phyloP scores from a whole-genome alignment of 2,113 vertebrate genomes.

The Arizona elegans region DNA sequence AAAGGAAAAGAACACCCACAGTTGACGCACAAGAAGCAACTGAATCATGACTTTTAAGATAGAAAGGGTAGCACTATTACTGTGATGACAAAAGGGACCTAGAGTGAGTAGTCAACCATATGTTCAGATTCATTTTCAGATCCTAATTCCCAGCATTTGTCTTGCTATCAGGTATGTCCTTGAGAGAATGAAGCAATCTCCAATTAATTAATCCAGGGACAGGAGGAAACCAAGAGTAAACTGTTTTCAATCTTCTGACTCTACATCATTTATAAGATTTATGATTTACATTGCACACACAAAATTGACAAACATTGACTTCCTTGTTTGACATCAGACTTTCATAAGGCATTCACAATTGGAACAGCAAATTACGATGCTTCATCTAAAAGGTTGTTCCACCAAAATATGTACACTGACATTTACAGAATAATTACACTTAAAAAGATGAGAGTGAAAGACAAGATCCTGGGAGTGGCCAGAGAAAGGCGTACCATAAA shows the following conservation, averaged over 20 bases:
- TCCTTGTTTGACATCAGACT: neutral
- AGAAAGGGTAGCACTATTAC: neutral
- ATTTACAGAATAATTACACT: neutral
- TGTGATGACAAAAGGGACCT: neutral
- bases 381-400: neutral
- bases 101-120: neutral
- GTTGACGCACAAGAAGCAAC: neutral
- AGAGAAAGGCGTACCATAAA: neutral
- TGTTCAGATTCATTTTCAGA: neutral
- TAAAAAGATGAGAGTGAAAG: neutral
- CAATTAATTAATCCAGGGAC: neutral
- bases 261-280: neutral
- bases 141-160: neutral
- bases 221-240: neutral
- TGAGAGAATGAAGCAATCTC: neutral
- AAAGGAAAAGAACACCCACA: neutral
- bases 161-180: neutral
- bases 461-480: neutral
- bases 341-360: neutral
- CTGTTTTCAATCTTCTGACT: neutral
- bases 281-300: neutral
- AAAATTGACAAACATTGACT: neutral
- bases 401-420: neutral
- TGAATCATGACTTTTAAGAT: neutral
- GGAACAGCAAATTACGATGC: neutral